phyloP scores from a whole-genome alignment of 2,113 vertebrate species.

The Perca flavescens region DNA sequence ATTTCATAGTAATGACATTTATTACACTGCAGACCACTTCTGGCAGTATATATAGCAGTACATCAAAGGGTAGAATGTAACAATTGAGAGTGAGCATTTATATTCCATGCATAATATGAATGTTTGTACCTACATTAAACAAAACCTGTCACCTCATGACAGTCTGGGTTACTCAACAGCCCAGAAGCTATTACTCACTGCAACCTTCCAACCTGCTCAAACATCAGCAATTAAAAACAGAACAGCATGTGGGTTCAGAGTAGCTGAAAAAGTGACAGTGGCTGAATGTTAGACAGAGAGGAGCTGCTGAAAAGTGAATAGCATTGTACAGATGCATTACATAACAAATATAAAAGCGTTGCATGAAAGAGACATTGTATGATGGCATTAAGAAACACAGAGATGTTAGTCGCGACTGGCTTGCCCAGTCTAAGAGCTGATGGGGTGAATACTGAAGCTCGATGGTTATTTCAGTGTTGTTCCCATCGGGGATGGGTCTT shows the following conservation, averaged over 20 bases:
- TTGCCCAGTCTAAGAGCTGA: conserved; percentile 34
- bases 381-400: conserved; percentile 32
- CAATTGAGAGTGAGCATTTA: conserved; percentile 27
- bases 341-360: conserved; percentile 35
- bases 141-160: conserved; percentile 36
- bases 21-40: conserved; percentile 22
- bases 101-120: conserved; percentile 16
- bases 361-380: conserved; percentile 32
- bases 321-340: conserved; percentile 20
- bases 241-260: conserved; percentile 31
- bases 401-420: conserved; percentile 26
- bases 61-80: conserved; percentile 36
- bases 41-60: conserved; percentile 5
- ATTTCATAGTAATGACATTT: conserved; percentile 39
- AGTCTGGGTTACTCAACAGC: conserved; percentile 11
- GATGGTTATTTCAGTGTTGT: conserved; percentile 74
- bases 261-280: not conserved
- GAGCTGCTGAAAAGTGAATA: conserved; percentile 23
- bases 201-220: conserved; percentile 33
- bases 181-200: conserved; percentile 11
- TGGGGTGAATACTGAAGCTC: conserved; percentile 41
- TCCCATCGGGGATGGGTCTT: conserved; percentile 82
- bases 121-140: conserved; percentile 33
- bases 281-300: conserved; percentile 2
- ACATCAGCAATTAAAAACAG: conserved; percentile 42